Evolutionary conservation across 2,888 invertebrate species (phyloP).

Genomic region (Morpho helenor): DNA sequence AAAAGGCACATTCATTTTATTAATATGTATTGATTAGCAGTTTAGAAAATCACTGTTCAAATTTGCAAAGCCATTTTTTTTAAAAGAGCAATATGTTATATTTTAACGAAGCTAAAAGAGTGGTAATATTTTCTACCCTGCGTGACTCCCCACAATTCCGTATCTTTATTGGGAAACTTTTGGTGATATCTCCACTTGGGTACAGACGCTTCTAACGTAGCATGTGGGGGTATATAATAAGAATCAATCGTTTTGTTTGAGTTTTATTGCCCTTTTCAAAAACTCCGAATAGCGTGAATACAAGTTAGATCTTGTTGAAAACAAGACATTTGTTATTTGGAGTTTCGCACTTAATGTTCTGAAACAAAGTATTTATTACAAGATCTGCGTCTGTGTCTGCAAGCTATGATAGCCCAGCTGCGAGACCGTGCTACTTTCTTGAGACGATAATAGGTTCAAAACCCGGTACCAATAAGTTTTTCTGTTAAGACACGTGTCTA

Average conservation of each 20-base stretch:
- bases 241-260: slow-evolving; percentile 23
- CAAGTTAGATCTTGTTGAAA: slow-evolving; percentile 3
- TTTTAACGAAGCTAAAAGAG: background rate
- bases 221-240: slow-evolving; percentile 28
- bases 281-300: slow-evolving; percentile 10
- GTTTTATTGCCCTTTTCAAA: slow-evolving; percentile 25
- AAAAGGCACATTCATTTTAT: too few relatives aligned
- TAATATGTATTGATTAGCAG: too few relatives aligned
- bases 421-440: too few relatives aligned
- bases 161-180: slow-evolving; percentile 40
- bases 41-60: too few relatives aligned
- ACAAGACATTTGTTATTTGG: background rate
- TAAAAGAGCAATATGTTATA: background rate
- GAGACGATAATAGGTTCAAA: too few relatives aligned
- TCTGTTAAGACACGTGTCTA: too few relatives aligned
- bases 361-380: too few relatives aligned
- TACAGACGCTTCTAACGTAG: slow-evolving; percentile 33
- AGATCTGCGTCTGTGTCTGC: too few relatives aligned
- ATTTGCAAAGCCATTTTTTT: too few relatives aligned
- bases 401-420: too few relatives aligned
- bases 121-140: slow-evolving; percentile 9
- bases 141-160: slow-evolving; percentile 40
- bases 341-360: background rate
- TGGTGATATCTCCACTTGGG: slow-evolving; percentile 62
- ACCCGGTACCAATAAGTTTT: too few relatives aligned